Conservation (phyloP, 2,113 vertebrate genomes). For the Trogon melanurus region DNA sequence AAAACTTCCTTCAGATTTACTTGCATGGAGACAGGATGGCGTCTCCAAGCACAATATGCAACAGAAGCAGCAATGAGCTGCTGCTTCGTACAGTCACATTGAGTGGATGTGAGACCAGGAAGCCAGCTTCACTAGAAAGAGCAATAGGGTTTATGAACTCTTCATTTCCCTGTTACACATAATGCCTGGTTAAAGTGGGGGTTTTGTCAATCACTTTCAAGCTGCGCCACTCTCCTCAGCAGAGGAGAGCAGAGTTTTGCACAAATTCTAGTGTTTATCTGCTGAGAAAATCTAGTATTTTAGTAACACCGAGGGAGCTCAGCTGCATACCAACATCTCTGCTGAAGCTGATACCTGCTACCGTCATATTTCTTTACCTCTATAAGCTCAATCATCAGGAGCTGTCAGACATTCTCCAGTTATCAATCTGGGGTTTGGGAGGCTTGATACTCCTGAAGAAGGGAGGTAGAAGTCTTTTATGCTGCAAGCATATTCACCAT, state of each 20-base stretch:
- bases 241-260: not conserved
- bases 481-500: not conserved
- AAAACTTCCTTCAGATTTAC: not conserved
- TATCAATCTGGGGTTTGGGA: not conserved
- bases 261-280: not conserved
- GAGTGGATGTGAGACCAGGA: not conserved
- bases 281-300: not conserved
- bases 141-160: not conserved
- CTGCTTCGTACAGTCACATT: not conserved
- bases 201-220: not conserved
- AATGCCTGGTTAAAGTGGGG: not conserved
- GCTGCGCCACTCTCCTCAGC: not conserved
- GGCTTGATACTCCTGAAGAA: not conserved
- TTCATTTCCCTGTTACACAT: not conserved
- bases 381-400: not conserved
- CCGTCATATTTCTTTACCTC: not conserved
- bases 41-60: accelerated
- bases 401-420: not conserved
- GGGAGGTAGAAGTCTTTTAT: not conserved
- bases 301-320: accelerated
- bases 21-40: accelerated
- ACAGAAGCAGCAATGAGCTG: not conserved
- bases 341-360: not conserved
- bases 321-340: not conserved
- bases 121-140: not conserved